Conservation (phyloP, 2,113 vertebrate genomes). For the Helogale parvula region DNA sequence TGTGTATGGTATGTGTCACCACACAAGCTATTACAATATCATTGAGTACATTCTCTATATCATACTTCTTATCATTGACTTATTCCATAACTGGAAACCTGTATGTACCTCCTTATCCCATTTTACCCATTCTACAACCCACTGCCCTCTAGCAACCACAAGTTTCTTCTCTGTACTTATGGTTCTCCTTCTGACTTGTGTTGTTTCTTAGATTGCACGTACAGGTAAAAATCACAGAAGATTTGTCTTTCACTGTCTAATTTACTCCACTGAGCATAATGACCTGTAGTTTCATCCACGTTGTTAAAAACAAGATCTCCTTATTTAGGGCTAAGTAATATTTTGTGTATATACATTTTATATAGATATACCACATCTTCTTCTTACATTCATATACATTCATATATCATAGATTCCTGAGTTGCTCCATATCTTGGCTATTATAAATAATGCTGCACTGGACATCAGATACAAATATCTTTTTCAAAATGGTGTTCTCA, state of each 20-base stretch:
- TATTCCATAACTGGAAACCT: neutral
- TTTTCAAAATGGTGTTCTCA: neutral
- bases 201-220: neutral
- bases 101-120: neutral
- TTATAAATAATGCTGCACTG: neutral
- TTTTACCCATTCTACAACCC: neutral
- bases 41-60: neutral
- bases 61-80: neutral
- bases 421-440: neutral
- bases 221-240: neutral
- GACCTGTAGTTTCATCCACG: neutral
- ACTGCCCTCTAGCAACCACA: neutral
- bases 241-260: neutral
- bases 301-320: neutral
- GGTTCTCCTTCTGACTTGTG: neutral
- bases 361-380: neutral
- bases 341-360: neutral
- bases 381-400: neutral
- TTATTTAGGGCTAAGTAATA: neutral
- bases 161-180: neutral
- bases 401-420: neutral
- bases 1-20: no score
- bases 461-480: neutral
- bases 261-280: neutral
- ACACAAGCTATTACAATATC: neutral